A percentile compares a stretch with the other conserved stretches of the same genome.
phyloP scores from a whole-genome alignment of 2,113 vertebrate species.

The Crotalus tigris region DNA sequence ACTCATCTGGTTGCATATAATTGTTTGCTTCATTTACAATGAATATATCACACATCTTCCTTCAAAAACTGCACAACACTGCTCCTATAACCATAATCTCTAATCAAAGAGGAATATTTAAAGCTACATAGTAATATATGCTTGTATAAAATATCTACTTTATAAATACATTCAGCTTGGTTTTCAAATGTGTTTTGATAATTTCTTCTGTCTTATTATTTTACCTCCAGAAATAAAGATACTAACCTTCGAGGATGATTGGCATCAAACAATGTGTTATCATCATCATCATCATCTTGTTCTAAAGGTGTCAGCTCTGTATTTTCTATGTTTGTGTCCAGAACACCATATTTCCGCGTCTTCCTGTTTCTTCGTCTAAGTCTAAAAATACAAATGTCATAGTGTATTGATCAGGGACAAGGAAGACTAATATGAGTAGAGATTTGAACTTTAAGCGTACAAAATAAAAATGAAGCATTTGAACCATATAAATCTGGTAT shows the following conservation, averaged over 20 bases:
- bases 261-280: constrained; percentile 76
- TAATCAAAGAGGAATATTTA: not conserved
- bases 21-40: not conserved
- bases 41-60: not conserved
- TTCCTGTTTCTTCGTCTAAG: constrained; percentile 74
- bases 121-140: not conserved
- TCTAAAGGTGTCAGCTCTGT: constrained; percentile 79
- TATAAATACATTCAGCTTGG: not conserved
- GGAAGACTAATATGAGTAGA: not conserved
- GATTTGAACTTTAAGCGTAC: not conserved
- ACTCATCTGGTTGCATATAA: not conserved
- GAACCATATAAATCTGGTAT: not conserved
- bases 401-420: not conserved
- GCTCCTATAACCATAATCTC: not conserved
- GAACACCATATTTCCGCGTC: constrained; percentile 74
- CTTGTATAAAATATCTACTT: not conserved
- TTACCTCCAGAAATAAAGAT: not conserved
- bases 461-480: not conserved
- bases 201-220: constrained; percentile 29
- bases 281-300: constrained; percentile 77
- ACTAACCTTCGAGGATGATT: constrained; percentile 74
- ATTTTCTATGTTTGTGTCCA: constrained; percentile 78
- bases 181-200: not conserved
- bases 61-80: not conserved
- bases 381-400: constrained; percentile 59